Evolutionary conservation across 1,140 invertebrate species (phyloP), one percentile per base, ranked within the genome.

Genomic region (Gryon sp.): DNA sequence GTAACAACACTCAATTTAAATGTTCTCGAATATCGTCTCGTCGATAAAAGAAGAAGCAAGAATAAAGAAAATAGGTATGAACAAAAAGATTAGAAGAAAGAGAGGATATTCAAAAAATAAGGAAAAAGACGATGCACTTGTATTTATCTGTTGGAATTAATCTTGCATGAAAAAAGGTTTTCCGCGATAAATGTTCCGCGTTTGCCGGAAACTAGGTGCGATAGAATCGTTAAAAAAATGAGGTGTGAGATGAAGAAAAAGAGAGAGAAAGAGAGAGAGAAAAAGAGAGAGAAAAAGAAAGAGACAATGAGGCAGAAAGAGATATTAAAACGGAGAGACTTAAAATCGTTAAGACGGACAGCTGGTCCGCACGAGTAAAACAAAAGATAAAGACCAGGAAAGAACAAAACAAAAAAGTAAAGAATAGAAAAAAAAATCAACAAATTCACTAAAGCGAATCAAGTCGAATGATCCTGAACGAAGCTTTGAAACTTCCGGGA

Each of bases 1-100:
- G 22, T 40, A 40, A 53, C 34, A 46, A 46, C 16, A 8, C 14
- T 28, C 43, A 8, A 46, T 46, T 46, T n/a, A 4, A 45, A 45
- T 45, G 22, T 45, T 26, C 22, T n/a, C n/a, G n/a, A n/a, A n/a
- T n/a, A n/a, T n/a, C n/a, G n/a, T n/a, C n/a, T n/a, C n/a, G n/a
- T n/a, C n/a, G n/a, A n/a, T n/a, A n/a, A n/a, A n/a, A n/a, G n/a
- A n/a, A n/a, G n/a, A n/a, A n/a, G n/a, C n/a, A n/a, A n/a, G n/a
- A n/a, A n/a, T n/a, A n/a, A n/a, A n/a, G n/a, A n/a, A n/a, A n/a
- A n/a, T n/a, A n/a, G n/a, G n/a, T n/a, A n/a, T n/a, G 22, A 24
- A 4, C 3, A 24, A 24, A 7, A 3, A 24, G 7, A 15, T 38
- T 8, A 14, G 14, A 2, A 15, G 14, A 14, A 38, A n/a, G 14